Evolutionary conservation across 2,113 vertebrate species (phyloP).

Genomic region (Tinamus guttatus): DNA sequence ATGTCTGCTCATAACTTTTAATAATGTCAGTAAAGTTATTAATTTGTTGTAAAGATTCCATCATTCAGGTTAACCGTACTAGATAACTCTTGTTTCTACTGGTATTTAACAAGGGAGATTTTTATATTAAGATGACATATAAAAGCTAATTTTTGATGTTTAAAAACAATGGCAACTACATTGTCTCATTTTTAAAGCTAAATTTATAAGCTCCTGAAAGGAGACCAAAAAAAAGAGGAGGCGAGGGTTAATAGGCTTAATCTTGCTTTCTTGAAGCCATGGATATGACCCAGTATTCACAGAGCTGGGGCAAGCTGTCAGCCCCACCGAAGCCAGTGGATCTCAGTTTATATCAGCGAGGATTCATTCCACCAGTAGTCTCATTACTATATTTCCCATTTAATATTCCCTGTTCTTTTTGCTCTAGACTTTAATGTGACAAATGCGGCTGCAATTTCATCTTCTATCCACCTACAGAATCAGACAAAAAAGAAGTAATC

Average conservation of each 20-base stretch:
- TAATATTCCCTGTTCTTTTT: not conserved
- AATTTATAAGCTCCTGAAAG: not conserved
- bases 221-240: not conserved
- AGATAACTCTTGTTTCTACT: not conserved
- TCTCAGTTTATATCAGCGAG: not conserved
- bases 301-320: not conserved
- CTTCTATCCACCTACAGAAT: not conserved
- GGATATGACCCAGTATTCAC: not conserved
- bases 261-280: not conserved
- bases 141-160: not conserved
- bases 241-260: not conserved
- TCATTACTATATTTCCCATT: not conserved
- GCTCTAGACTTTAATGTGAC: not conserved
- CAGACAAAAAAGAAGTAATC: not conserved
- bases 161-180: not conserved
- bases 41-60: not conserved
- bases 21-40: not conserved
- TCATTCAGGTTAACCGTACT: not conserved
- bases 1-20: not conserved
- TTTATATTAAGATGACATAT: not conserved
- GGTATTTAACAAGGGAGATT: not conserved
- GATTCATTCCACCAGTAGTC: not conserved
- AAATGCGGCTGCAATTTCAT: not conserved
- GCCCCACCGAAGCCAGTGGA: not conserved
- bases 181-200: not conserved